Evolutionary conservation across 2,113 vertebrate species (phyloP), one percentile per base, ranked within the genome.

Genomic region (Danionella cerebrum): DNA sequence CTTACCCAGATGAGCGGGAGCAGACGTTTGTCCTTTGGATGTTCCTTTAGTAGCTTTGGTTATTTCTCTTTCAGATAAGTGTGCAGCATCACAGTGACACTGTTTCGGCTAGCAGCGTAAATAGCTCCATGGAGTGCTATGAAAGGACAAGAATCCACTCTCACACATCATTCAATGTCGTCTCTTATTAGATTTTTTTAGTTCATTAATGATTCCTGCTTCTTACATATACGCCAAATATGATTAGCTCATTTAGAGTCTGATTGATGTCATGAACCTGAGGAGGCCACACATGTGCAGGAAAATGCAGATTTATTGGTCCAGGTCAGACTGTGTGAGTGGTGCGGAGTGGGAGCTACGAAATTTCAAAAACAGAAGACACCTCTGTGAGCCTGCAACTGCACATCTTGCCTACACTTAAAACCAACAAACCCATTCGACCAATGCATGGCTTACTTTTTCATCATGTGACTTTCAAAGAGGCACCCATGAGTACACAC

Each of bases 1-100:
- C 31, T 38, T 50, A 42, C 21, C 39, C 31, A 47, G 53, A 58
- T 47, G 57, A 66, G 54, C 47, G 38, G n/a, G 38, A 62, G 13
- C 25, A 39, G 41, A 39, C 48, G 62, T 45, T 19, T 31, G 25
- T 62, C 62, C 59, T 67, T 67, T 62, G 53, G 63, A 75, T 70
- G 47, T 39, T 62, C 19, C 44, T 58, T 55, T 62, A 22, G 39
- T 68, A 21, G 36, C 39, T n/a, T n/a, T n/a, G 62, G 65, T 38
- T 54, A 63, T 66, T 59, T 38, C 25, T 50, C 33, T 42, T 36
- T 62, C 44, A 33, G 72, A 74, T 74, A 74, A 66, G 39, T 13
- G 53, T 1, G 36, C 55, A 55, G 63, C 55, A 2, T 65, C 25
- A 51, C 35, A 35, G 69, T 74, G 52, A 52, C 25, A 39, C 8